Evolutionary conservation across 2,113 vertebrate species (phyloP).

Genomic region (Saccopteryx leptura): DNA sequence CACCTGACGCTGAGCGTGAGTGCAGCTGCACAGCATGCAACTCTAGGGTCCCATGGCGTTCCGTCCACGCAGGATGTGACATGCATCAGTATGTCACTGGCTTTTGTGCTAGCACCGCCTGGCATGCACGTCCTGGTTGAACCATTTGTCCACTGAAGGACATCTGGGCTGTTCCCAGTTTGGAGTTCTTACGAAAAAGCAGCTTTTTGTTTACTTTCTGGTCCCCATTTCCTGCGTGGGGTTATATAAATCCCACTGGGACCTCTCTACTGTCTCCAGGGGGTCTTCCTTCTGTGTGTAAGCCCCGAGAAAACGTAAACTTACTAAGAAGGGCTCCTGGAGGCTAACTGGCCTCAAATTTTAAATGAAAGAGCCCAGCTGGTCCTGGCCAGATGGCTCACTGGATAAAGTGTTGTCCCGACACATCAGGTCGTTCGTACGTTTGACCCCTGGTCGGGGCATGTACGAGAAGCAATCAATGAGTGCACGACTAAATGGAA

Average conservation of each 20-base stretch:
- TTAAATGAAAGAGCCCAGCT: no score
- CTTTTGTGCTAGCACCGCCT: accelerated
- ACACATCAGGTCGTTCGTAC: no score
- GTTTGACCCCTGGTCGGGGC: no score
- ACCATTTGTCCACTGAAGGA: accelerated
- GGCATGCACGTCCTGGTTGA: accelerated
- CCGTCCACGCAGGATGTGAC: accelerated
- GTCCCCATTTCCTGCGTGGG: accelerated
- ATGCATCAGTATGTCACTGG: neutral
- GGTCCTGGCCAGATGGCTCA: no score
- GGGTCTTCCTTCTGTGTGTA: neutral
- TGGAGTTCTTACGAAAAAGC: accelerated
- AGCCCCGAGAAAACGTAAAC: neutral
- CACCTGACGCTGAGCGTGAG: neutral
- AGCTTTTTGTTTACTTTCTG: accelerated
- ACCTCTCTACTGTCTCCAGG: neutral
- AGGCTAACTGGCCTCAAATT: neutral
- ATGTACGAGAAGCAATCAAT: no score
- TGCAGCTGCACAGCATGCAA: accelerated
- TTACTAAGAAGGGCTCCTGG: neutral
- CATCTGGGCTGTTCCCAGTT: neutral
- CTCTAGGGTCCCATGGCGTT: neutral
- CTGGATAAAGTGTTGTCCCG: no score
- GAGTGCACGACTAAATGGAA: no score
- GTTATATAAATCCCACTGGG: accelerated